These are phyloP conservation scores for Neoaliturus tenellus DNA, from an alignment of 2,888 invertebrate species.

Conservation along the genomic window DNA sequence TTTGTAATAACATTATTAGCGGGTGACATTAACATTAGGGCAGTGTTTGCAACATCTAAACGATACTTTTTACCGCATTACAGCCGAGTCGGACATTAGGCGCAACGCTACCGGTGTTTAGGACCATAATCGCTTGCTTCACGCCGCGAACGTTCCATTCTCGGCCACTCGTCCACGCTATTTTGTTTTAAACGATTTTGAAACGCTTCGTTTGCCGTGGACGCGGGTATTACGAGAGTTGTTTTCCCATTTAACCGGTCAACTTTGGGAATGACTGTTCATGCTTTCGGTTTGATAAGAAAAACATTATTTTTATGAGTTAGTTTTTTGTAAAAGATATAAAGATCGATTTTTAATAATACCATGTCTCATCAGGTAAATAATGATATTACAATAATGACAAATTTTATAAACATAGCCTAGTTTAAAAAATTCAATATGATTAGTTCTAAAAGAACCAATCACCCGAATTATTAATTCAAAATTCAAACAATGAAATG, in stretches of 20 bases:
- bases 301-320: too few relatives aligned
- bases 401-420: too few relatives aligned
- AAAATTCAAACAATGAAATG: too few relatives aligned
- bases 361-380: too few relatives aligned
- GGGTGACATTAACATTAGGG: conserved; percentile 49
- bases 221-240: neutral
- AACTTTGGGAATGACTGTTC: neutral
- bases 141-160: conserved; percentile 20
- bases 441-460: too few relatives aligned
- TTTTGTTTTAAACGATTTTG: conserved; percentile 41
- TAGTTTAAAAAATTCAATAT: too few relatives aligned
- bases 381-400: too few relatives aligned
- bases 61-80: conserved; percentile 46
- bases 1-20: conserved; percentile 52
- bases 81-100: conserved; percentile 30
- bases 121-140: conserved; percentile 37
- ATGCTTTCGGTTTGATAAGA: too few relatives aligned
- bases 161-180: conserved; percentile 25
- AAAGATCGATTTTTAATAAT: too few relatives aligned
- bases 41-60: conserved; percentile 40
- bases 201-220: conserved; percentile 28
- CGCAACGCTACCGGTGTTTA: conserved; percentile 46
- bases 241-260: neutral
- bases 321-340: too few relatives aligned
- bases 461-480: too few relatives aligned